Conservation (phyloP, 2,113 vertebrate species). For the Miniopterus natalensis region DNA sequence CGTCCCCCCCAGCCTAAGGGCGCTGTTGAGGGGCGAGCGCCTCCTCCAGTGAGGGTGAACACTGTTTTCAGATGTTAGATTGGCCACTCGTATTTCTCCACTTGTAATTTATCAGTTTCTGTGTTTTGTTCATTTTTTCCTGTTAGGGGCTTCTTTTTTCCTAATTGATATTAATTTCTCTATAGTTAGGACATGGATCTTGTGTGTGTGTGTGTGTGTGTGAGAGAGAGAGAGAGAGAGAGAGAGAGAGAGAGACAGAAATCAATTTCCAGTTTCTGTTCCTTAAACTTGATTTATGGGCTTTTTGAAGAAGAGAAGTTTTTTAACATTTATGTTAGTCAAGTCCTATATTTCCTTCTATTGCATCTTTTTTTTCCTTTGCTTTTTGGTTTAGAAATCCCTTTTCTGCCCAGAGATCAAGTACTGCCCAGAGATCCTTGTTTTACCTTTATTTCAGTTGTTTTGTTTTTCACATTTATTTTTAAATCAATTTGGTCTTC, state of each 20-base stretch:
- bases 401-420: neutral
- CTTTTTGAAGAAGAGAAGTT: neutral
- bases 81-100: neutral
- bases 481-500: constrained; percentile 24
- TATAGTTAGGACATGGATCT: neutral
- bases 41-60: neutral
- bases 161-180: neutral
- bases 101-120: constrained; percentile 15
- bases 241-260: too few relatives aligned
- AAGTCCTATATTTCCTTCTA: neutral
- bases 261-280: neutral
- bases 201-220: neutral
- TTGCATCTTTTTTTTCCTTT: neutral
- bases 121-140: neutral
- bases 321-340: neutral
- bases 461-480: constrained; percentile 43
- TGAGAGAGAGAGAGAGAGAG: neutral
- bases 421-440: neutral
- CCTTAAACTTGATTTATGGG: constrained; percentile 46
- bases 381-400: neutral
- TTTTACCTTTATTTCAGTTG: constrained; percentile 18
- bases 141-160: neutral
- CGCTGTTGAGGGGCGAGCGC: too few relatives aligned
- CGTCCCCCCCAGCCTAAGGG: too few relatives aligned
- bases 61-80: neutral